Percentiles rank a stretch among this genome's conserved stretches.
phyloP scores from a whole-genome alignment of 1,140 invertebrate genomes.

The Drosophila kurseongensis region DNA sequence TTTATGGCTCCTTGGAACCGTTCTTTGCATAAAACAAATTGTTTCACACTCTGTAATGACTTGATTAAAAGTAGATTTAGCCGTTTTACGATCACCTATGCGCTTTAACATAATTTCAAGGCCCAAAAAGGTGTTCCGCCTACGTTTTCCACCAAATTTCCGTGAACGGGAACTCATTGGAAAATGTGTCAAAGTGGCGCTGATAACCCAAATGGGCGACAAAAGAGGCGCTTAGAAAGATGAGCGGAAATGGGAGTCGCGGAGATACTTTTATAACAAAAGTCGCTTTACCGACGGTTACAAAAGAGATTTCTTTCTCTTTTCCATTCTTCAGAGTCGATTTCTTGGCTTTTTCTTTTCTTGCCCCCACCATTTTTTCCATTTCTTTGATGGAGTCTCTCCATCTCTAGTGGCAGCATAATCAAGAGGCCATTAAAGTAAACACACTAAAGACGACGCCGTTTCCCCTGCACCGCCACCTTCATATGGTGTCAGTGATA shows the following conservation, averaged over 20 bases:
- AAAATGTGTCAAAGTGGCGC: conserved; percentile 45
- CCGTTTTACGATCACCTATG: conserved; percentile 49
- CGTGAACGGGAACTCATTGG: conserved; percentile 9
- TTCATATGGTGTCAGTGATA: conserved; percentile 13
- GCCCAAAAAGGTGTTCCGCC: conserved; percentile 50
- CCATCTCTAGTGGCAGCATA: conserved; percentile 35
- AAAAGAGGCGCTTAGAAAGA: conserved; percentile 71
- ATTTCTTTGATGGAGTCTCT: conserved; percentile 37
- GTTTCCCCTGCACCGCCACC: background rate
- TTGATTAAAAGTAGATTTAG: conserved; percentile 68
- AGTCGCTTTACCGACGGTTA: conserved; percentile 49
- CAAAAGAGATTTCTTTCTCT: conserved; percentile 51
- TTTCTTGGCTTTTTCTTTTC: conserved; percentile 27
- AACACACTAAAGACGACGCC: conserved; percentile 46
- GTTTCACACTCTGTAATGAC: conserved; percentile 62
- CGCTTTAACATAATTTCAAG: conserved; percentile 17
- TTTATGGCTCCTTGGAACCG: conserved; percentile 5
- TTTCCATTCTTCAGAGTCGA: conserved; percentile 37
- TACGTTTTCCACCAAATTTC: conserved; percentile 10
- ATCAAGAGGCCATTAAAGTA: conserved; percentile 77
- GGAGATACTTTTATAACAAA: conserved; percentile 47
- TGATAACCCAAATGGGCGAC: conserved; percentile 41
- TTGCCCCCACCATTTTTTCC: conserved; percentile 11
- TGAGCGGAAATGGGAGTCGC: conserved; percentile 65
- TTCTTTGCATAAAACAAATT: conserved; percentile 51